A percentile compares a stretch with the other conserved stretches of the same genome.
Conservation (phyloP, 2,888 invertebrate species). For the Eristalis arbustorum region DNA sequence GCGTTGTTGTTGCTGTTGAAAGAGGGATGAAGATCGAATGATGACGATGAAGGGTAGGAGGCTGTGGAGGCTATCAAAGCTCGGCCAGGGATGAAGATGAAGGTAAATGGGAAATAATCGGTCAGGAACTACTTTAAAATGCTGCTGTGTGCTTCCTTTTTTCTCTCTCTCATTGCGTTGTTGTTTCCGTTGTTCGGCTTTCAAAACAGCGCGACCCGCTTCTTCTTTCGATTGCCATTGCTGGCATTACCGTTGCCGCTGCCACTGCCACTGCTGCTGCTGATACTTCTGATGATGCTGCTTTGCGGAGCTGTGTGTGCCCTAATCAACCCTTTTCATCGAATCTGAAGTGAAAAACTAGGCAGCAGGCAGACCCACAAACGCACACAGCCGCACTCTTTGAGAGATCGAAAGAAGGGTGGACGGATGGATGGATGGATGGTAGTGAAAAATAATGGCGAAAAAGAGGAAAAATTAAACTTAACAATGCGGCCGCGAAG, state of each 20-base stretch:
- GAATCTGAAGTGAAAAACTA: constrained; percentile 52
- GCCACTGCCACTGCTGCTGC: not conserved
- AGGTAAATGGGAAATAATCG: constrained; percentile 68
- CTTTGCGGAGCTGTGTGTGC: not conserved
- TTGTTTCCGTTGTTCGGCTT: not conserved
- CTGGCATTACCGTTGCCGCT: not conserved
- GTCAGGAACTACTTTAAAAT: constrained; percentile 66
- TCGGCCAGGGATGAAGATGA: constrained; percentile 28
- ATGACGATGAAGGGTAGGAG: not conserved
- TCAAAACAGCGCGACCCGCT: not conserved
- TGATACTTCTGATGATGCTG: constrained; percentile 37
- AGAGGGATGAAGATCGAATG: not conserved
- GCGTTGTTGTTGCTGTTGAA: not conserved
- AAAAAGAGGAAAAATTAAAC: constrained; percentile 45
- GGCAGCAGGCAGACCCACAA: constrained; percentile 34
- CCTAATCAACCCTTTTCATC: constrained; percentile 68
- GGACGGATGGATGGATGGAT: not conserved
- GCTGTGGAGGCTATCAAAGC: not conserved
- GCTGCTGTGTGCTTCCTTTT: constrained; percentile 45
- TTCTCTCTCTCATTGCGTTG: not conserved
- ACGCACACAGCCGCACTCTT: not conserved
- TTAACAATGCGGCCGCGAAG: constrained; percentile 60
- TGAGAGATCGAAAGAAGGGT: not conserved
- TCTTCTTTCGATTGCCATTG: not conserved
- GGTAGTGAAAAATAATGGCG: constrained; percentile 46